Base-by-base conservation (phyloP, 2,113 vertebrate species). In the Andinoacara biseriatus region DNA sequence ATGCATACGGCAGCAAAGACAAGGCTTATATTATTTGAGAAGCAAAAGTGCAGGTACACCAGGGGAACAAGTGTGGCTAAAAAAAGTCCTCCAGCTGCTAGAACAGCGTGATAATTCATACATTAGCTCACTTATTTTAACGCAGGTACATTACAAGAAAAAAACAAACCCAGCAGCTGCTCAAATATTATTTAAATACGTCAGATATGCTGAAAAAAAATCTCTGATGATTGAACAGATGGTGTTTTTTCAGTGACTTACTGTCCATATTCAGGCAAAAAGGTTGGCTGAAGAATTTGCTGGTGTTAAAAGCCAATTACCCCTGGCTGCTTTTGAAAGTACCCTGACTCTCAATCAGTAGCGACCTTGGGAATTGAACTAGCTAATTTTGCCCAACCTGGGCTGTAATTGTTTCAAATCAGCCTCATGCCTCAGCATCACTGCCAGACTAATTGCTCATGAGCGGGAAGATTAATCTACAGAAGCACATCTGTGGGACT, bases 331-430 rank as follows among this genome's bases (percentile, higher is more conserved):
- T 87, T 84, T 89, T 80, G 54, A 56, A 90, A 94, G 87, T 72
- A 87, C 81, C 89, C 90, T 83, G 74, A 3, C 74, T 86, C 85
- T 90, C 86, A 87, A 91, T 92, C 92, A 89, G 78, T 84, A 24
- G 74, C 15, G 43, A 79, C 76, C 83, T 77, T 40, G 80, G 85
- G 87, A 92, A 89, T 86, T 85, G 83, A 94, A 88, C 38, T 52
- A 88, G 92, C 87, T 92, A 91, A 93, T 91, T 94, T 89, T 93
- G 87, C 86, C 85, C 89, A 92, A 93, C 86, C 88, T 86, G 87
- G 69, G 80, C 72, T 88, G 88, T 95, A 95, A 96, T 95, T 94
- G 94, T 94, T 94, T 95, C 90, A 94, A 95, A 95, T 95, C 93
- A 93, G 91, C 93, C 91, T 92, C 92, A 83, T 91, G 92, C 88